Base-by-base conservation (phyloP, 2,888 invertebrate species). In the Synanthedon formicaeformis region DNA sequence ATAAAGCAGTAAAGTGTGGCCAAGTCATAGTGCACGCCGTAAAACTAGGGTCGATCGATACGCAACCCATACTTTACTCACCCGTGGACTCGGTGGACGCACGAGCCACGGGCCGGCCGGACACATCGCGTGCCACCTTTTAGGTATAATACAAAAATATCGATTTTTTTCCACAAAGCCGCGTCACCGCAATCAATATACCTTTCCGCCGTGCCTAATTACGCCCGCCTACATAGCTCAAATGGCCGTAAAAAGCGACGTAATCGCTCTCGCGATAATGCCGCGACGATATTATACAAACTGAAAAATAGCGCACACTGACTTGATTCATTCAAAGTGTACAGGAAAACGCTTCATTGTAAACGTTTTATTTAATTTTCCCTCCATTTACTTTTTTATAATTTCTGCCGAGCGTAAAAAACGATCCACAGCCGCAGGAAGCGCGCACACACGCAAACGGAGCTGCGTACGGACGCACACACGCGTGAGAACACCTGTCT, bases 301-400 rank as follows among this genome's bases (percentile, higher is more conserved):
- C 77, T 78, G 80, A 81, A 83, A 82, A 81, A 81, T 80, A 79
- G 78, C 75, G 80, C 73, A 75, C 71, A 81, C 80, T 23, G 5
- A 23, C 23, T 23, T 82, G 83, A 83, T 83, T 81, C 81, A 81
- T 82, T 82, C 78, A 84, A 84, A 83, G 81, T 76, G 84, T 78
- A 81, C 85, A 84, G 86, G 86, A 85, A 86, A 85, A 81, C 78
- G 84, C 80, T 85, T 84, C 81, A 85, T 87, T 85, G 85, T 85
- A 83, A 85, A 84, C 84, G 83, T 86, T 86, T 84, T 85, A 87
- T 85, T 86, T 84, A 85, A 86, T 84, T 87, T 86, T 86, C 85
- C 86, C 84, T 85, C 84, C 85, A 85, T 85, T 86, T 87, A 85
- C 82, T 84, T 86, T 75, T 86, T 86, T 86, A 84, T 85, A 85